A percentile compares a stretch with the other conserved stretches of the same genome.
These are phyloP conservation scores for Venustaconcha ellipsiformis DNA, from an alignment of 1,140 invertebrate genomes.

Conservation along the genomic window DNA sequence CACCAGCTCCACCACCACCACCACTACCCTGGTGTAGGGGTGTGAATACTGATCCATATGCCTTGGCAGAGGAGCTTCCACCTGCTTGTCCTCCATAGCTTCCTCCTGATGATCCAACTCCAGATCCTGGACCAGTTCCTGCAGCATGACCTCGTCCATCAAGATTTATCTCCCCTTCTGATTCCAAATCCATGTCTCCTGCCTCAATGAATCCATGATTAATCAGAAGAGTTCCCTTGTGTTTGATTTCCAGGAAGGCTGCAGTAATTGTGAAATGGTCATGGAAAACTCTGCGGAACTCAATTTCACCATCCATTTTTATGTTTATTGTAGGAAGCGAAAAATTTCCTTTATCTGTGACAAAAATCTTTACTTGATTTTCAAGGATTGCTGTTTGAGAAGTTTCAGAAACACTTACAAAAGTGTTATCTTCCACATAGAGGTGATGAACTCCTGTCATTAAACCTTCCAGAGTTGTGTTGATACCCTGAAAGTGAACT, in stretches of 20 bases:
- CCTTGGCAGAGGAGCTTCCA: conserved; percentile 10
- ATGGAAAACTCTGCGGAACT: conserved; percentile 42
- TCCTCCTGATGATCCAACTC: conserved; percentile 31
- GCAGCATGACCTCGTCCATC: conserved; percentile 40
- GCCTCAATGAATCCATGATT: conserved; percentile 55
- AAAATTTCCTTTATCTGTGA: conserved; percentile 52
- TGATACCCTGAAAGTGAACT: conserved; percentile 54
- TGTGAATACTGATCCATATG: conserved; percentile 54
- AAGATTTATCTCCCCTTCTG: conserved; percentile 41
- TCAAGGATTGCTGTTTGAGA: conserved; percentile 51
- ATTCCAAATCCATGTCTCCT: conserved; percentile 53
- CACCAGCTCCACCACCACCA: conserved; percentile 51
- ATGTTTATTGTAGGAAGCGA: conserved; percentile 50
- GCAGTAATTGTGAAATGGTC: conserved; percentile 44
- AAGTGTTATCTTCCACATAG: conserved; percentile 47
- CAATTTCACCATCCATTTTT: conserved; percentile 37
- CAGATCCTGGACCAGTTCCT: conserved; percentile 37
- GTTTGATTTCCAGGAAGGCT: conserved; percentile 53
- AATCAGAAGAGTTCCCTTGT: conserved; percentile 44
- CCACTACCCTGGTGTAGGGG: conserved; percentile 53
- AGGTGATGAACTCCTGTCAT: conserved; percentile 57
- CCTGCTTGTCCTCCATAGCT: conserved; percentile 55
- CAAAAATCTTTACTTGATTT: conserved; percentile 41
- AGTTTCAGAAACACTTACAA: conserved; percentile 43
- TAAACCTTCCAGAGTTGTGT: conserved; percentile 46